Percentiles rank a stretch among this genome's conserved stretches.
Evolutionary conservation across 1,140 invertebrate species (phyloP).

Genomic region (Subanguina moxae): DNA sequence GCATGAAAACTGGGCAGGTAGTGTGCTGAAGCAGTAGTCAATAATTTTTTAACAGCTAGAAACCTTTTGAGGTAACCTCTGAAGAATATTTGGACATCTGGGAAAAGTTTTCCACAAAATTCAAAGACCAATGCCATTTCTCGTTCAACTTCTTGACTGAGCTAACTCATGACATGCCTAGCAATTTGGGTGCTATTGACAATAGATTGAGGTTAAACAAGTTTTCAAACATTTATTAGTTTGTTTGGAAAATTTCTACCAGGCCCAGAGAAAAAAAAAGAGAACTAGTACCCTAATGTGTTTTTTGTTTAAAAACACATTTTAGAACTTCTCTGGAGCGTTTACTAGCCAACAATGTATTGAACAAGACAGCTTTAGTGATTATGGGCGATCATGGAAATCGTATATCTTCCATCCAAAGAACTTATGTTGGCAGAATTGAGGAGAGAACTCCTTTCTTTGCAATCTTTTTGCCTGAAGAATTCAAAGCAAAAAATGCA

Average conservation of each 20-base stretch:
- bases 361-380: constrained; percentile 61
- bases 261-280: too few species aligned
- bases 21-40: constrained; percentile 7
- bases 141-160: constrained; percentile 50
- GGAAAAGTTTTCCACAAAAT: constrained; percentile 37
- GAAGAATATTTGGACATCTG: constrained; percentile 41
- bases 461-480: constrained; percentile 42
- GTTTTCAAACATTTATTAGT: constrained; percentile 14
- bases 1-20: constrained; percentile 29
- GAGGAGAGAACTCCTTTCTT: constrained; percentile 57
- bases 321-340: constrained; percentile 27
- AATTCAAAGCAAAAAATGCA: constrained; percentile 35
- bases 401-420: constrained; percentile 42
- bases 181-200: constrained; percentile 36
- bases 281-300: too few species aligned
- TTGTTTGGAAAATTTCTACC: constrained; percentile 12
- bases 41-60: neutral
- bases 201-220: constrained; percentile 15
- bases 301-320: too few species aligned
- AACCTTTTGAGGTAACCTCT: constrained; percentile 18
- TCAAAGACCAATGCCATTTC: constrained; percentile 49
- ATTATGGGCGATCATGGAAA: constrained; percentile 62
- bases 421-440: constrained; percentile 49
- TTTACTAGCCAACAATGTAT: constrained; percentile 26
- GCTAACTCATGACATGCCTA: constrained; percentile 45